Evolutionary conservation across 2,797 vertebrate genomes (phyloP).

Genomic region (Poeciliopsis infans): DNA sequence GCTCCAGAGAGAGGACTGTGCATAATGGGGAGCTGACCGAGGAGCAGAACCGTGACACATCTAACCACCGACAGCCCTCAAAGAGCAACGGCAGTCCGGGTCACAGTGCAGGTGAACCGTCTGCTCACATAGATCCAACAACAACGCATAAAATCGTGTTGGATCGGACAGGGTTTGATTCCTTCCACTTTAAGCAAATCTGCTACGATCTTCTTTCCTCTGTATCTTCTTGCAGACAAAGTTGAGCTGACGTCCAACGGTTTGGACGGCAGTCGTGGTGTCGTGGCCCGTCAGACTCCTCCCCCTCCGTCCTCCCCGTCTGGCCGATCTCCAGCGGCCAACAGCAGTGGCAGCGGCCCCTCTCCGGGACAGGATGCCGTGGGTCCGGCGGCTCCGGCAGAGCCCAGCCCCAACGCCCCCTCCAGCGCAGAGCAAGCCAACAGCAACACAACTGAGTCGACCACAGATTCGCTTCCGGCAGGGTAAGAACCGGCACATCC

Average conservation of each 20-base stretch:
- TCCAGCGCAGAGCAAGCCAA: constrained; percentile 64
- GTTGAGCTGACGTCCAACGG: constrained; percentile 77
- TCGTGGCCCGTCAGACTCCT: constrained; percentile 49
- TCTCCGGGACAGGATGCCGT: constrained; percentile 70
- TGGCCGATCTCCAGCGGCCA: constrained; percentile 52
- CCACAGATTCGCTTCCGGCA: constrained; percentile 85
- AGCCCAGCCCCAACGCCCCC: constrained; percentile 52
- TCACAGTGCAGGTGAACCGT: constrained; percentile 75
- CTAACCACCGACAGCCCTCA: constrained; percentile 67
- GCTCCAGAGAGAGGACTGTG: constrained; percentile 65
- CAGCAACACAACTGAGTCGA: constrained; percentile 61
- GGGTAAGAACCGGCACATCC: constrained; percentile 80
- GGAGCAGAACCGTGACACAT: constrained; percentile 73
- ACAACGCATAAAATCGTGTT: not conserved
- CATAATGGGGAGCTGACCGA: constrained; percentile 73
- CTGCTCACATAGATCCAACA: not conserved
- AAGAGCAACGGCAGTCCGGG: constrained; percentile 75
- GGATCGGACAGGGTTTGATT: not conserved
- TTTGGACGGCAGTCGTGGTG: constrained; percentile 71
- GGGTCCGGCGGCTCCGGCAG: constrained; percentile 50
- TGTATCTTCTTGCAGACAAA: constrained; percentile 75
- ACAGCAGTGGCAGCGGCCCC: constrained; percentile 45
- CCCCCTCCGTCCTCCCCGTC: constrained; percentile 67
- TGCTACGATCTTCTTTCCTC: not conserved
- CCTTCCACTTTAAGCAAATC: not conserved